Percentiles rank a stretch among this genome's conserved stretches.
These are phyloP conservation scores for Apodemus speciosus DNA, from an alignment of 2,113 vertebrate genomes.

Conservation along the genomic window DNA sequence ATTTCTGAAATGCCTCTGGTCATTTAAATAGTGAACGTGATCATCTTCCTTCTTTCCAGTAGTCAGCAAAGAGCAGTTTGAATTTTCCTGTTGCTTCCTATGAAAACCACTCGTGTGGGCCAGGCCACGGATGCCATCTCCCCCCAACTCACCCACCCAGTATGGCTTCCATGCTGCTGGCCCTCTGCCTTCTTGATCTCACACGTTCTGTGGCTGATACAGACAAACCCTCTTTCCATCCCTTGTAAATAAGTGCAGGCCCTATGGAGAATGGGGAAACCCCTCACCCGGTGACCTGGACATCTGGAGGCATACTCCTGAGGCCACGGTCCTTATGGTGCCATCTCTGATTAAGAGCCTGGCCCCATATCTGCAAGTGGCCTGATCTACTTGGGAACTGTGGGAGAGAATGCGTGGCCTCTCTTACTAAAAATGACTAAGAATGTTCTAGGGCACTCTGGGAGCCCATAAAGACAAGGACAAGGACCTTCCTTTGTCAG, in stretches of 20 bases:
- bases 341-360: not conserved
- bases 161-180: rapidly evolving
- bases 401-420: not conserved
- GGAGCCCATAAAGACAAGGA: not conserved
- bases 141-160: not conserved
- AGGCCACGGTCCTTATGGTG: not conserved
- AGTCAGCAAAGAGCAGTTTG: conserved; percentile 17
- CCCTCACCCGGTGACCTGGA: not conserved
- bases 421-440: not conserved
- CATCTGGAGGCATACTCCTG: rapidly evolving
- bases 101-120: conserved; percentile 36
- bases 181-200: not conserved
- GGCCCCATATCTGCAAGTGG: not conserved
- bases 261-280: not conserved
- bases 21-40: conserved; percentile 61
- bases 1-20: conserved; percentile 46
- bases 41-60: conserved; percentile 39
- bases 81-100: conserved; percentile 25
- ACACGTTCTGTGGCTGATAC: not conserved
- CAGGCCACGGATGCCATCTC: not conserved
- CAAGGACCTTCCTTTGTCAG: not conserved
- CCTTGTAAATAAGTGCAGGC: not conserved
- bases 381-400: not conserved
- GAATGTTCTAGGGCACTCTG: conserved; percentile 10
- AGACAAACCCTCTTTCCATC: not conserved